Evolutionary conservation across 2,797 vertebrate genomes (phyloP), one percentile per base, ranked within the genome.

Genomic region (Hippocampus kuda): DNA sequence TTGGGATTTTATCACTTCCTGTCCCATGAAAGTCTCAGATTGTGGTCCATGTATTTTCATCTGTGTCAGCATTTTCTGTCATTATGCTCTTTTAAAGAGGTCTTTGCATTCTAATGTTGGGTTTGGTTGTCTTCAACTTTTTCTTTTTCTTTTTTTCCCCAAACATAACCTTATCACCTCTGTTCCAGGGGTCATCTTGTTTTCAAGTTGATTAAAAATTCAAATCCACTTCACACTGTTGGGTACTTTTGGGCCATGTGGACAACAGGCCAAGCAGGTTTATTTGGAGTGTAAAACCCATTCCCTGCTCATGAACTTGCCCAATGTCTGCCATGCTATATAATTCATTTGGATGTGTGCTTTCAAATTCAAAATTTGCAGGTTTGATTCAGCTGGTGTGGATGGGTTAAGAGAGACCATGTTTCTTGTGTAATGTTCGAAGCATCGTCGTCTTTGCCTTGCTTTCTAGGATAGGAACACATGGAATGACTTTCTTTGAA

Each of bases 1-100:
- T 91, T 90, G 69, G 80, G 85, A 75, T 88, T 90, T 90, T 89
- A 90, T 88, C 81, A 88, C 88, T 89, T 90, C 89, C 89, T 84
- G 85, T 70, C 77, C 83, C 78, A 80, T 89, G 88, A 89, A 90
- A 84, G 76, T 72, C 68, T 68, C 78, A 86, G 82, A 86, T 82
- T 88, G 82, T 66, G 78, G 81, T 84, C 77, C 75, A 72, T 56
- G 38, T 24, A 18, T 79, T 87, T 90, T 86, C 75, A 88, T 88
- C 81, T 70, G 62, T 74, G 83, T 87, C 81, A 90, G 84, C 85
- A 65, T 84, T 88, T 59, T 87, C 74, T 81, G 71, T 79, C 74
- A 79, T 85, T 73, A 78, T 72, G 73, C 67, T 1, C 72, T 79
- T 75, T 76, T 84, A 74, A 66, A 85, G 85, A 27, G 15, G 34